These are phyloP conservation scores for Sylvietta virens DNA, from an alignment of 2,113 vertebrate genomes.

Conservation along the genomic window DNA sequence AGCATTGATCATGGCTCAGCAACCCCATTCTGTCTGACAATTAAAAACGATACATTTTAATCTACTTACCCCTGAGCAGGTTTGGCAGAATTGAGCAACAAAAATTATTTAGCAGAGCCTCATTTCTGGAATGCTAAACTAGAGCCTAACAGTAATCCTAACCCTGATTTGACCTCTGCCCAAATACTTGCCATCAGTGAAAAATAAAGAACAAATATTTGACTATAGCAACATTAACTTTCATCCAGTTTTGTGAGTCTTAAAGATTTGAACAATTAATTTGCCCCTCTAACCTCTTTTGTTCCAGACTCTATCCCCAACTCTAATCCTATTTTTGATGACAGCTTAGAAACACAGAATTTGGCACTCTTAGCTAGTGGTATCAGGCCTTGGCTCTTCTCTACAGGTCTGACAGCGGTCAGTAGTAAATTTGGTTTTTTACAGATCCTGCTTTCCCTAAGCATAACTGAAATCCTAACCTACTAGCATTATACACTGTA, in stretches of 20 bases:
- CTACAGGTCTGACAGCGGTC: neutral
- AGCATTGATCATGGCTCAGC: slow-evolving; percentile 51
- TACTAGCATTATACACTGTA: neutral
- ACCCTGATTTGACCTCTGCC: slow-evolving; percentile 21
- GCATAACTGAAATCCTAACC: neutral
- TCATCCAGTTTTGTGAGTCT: neutral
- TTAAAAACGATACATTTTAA: slow-evolving; percentile 67
- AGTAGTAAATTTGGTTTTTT: neutral
- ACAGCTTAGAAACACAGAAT: neutral
- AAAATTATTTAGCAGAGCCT: slow-evolving; percentile 24
- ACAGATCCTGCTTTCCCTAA: neutral
- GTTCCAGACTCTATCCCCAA: neutral
- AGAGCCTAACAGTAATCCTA: slow-evolving; percentile 35
- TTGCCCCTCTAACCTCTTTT: slow-evolving; percentile 13
- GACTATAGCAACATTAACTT: neutral
- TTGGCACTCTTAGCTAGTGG: neutral
- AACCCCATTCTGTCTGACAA: slow-evolving; percentile 66
- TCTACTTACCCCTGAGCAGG: slow-evolving; percentile 57
- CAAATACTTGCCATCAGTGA: neutral
- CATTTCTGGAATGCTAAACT: neutral
- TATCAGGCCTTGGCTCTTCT: slow-evolving; percentile 6
- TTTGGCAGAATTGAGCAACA: slow-evolving; percentile 47
- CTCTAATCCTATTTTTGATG: slow-evolving; percentile 20
- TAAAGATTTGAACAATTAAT: slow-evolving; percentile 25
- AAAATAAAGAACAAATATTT: slow-evolving; percentile 43